Evolutionary conservation across 23 tunicate genomes (phyloP).

Genomic region (Halocynthia roretzi): DNA sequence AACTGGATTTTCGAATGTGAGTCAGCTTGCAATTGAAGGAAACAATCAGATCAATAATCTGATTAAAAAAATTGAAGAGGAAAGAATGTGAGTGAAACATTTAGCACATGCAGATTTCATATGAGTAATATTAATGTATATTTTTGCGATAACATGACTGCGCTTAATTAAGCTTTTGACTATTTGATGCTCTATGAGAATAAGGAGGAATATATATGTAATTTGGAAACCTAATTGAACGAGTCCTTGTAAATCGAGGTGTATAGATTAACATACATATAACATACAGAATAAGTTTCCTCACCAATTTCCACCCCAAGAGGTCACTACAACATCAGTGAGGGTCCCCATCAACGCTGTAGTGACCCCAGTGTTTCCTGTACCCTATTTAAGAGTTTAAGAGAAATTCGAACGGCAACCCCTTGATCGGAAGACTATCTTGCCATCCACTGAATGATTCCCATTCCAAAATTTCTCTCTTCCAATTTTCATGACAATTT

Average conservation of each 20-base stretch:
- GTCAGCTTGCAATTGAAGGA: constrained; percentile 64
- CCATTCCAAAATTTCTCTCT: neutral
- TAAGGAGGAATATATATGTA: too few relatives aligned
- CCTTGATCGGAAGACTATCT: too few relatives aligned
- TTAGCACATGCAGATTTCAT: neutral
- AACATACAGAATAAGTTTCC: neutral
- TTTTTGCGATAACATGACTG: too few relatives aligned
- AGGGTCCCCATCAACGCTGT: neutral
- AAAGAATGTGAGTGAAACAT: constrained; percentile 22
- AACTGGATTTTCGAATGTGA: constrained; percentile 15
- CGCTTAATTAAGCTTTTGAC: too few relatives aligned
- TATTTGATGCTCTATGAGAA: too few relatives aligned
- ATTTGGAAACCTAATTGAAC: too few relatives aligned
- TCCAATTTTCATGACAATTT: neutral
- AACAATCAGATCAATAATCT: constrained; percentile 42
- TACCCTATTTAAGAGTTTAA: neutral
- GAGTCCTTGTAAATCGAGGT: neutral
- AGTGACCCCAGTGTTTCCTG: neutral
- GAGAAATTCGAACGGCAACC: too few relatives aligned
- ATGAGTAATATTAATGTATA: neutral
- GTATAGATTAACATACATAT: neutral
- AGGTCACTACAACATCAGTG: neutral
- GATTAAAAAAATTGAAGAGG: constrained; percentile 60
- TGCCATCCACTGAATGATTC: neutral
- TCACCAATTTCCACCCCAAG: neutral